Evolutionary conservation across 1,140 invertebrate species (phyloP).

Genomic region (Aricia agestis): DNA sequence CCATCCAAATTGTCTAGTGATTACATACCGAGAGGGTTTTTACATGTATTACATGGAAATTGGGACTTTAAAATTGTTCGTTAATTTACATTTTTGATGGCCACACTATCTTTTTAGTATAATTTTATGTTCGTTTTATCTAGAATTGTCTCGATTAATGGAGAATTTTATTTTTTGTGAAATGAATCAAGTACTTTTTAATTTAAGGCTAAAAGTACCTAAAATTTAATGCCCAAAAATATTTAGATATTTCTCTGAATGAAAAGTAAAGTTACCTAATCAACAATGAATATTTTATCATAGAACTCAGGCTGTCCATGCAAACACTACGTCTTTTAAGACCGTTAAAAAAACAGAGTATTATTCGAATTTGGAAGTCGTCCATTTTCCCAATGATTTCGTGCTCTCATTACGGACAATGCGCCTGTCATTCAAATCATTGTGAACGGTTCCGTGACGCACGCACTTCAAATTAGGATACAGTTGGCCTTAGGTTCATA

Average conservation of each 20-base stretch:
- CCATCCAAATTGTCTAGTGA: constrained; percentile 11
- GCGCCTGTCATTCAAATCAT: constrained; percentile 11
- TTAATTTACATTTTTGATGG: constrained; percentile 8
- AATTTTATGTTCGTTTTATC: background rate
- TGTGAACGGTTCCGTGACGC: background rate
- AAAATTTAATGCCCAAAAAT: too few relatives aligned
- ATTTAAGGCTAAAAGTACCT: too few relatives aligned
- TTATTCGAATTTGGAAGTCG: background rate
- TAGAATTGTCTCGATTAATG: background rate
- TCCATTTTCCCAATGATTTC: constrained; percentile 7
- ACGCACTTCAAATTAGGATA: constrained; percentile 4
- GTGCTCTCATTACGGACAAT: constrained; percentile 1
- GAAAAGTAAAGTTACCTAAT: too few relatives aligned
- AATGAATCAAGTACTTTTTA: too few relatives aligned
- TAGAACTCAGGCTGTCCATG: too few relatives aligned
- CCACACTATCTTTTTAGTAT: background rate
- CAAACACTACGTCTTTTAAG: too few relatives aligned
- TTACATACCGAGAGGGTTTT: constrained; percentile 4
- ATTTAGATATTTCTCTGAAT: too few relatives aligned
- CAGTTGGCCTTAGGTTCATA: background rate
- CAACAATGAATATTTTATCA: too few relatives aligned
- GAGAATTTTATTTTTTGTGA: background rate
- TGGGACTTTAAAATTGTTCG: constrained; percentile 4
- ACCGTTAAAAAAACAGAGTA: background rate
- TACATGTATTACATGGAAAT: constrained; percentile 7